Evolutionary conservation across 2,113 vertebrate genomes (phyloP), one percentile per base, ranked within the genome.

Genomic region (Girardinichthys multiradiatus): DNA sequence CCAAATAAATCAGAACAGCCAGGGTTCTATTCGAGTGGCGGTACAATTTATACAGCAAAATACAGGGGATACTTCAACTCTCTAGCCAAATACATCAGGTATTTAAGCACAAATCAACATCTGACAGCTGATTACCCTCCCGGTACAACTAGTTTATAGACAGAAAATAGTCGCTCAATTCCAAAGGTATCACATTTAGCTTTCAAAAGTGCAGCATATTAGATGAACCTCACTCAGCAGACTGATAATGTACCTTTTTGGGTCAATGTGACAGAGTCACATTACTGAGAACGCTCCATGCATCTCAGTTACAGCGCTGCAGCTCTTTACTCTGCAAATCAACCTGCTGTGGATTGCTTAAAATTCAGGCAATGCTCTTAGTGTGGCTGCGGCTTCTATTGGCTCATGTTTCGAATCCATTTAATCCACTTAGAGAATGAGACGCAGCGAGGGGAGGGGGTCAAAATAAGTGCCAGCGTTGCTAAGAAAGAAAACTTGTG

Each of bases 381-480:
- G 84, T 24, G 64, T 26, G 26, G 64, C 85, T 62, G 82, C 15
- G 27, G 87, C 79, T 88, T 80, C 9, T 65, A 76, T 90, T 90
- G 31, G 87, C 79, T 88, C 80, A 9, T 65, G 79, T 90, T 90
- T 88, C 59, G 58, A 76, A 90, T 90, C 86, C 84, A 86, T 88
- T 86, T 90, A 90, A 92, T 91, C 88, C 86, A 90, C 89, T 92
- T 91, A 89, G 70, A 81, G 67, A 58, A 57, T 70, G 70, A 79
- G 77, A 57, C 68, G 67, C 57, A 14, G 63, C 54, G 4, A 70
- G 33, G 70, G 73, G 35, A 75, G 51, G 72, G 64, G 68, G 51
- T 62, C 71, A 64, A 29, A 63, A 48, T 31, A 59, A 72, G 27
- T 73, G 64, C 37, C 45, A 83, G 48, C 48, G 60, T 59, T 64